Percentiles rank a stretch among this genome's conserved stretches.
Evolutionary conservation across 2,797 vertebrate species (phyloP).

Genomic region (Malacoctenus gilli): DNA sequence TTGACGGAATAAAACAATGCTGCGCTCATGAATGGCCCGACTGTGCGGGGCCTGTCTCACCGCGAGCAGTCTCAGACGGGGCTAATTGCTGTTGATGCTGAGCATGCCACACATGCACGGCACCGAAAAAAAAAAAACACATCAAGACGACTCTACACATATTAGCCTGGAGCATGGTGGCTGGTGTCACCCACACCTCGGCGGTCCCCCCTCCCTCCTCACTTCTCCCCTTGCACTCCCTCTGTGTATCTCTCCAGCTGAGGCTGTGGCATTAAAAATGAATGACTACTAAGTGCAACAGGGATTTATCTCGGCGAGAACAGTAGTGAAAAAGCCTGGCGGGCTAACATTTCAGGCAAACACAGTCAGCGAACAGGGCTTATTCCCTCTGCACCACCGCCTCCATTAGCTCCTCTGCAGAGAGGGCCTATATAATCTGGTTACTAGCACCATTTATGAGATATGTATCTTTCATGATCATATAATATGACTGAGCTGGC

Average conservation of each 20-base stretch:
- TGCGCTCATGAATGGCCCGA: constrained; percentile 38
- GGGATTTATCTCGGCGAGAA: constrained; percentile 80
- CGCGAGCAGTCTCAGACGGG: no score
- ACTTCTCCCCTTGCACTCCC: constrained; percentile 43
- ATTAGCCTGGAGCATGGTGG: no score
- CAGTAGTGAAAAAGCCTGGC: constrained; percentile 69
- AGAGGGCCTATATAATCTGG: constrained; percentile 69
- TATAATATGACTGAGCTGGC: constrained; percentile 55
- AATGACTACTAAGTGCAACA: constrained; percentile 85
- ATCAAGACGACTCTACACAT: no score
- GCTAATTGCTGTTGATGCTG: no score
- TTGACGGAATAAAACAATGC: constrained; percentile 33
- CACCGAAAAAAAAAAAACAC: no score
- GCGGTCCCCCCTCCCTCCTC: constrained; percentile 8
- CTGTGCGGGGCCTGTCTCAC: no score
- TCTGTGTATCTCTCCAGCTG: constrained; percentile 76
- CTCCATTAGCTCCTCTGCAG: constrained; percentile 76
- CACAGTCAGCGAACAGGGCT: constrained; percentile 65
- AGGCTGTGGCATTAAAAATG: constrained; percentile 82
- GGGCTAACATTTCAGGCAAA: constrained; percentile 73
- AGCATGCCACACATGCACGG: constrained; percentile 18
- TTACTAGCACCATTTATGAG: constrained; percentile 76
- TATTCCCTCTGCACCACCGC: constrained; percentile 63
- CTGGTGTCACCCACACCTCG: constrained; percentile 61
- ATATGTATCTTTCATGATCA: constrained; percentile 75